Evolutionary conservation across 2,888 invertebrate species (phyloP), one percentile per base, ranked within the genome.

Genomic region (Mimumesa dahlbomi): DNA sequence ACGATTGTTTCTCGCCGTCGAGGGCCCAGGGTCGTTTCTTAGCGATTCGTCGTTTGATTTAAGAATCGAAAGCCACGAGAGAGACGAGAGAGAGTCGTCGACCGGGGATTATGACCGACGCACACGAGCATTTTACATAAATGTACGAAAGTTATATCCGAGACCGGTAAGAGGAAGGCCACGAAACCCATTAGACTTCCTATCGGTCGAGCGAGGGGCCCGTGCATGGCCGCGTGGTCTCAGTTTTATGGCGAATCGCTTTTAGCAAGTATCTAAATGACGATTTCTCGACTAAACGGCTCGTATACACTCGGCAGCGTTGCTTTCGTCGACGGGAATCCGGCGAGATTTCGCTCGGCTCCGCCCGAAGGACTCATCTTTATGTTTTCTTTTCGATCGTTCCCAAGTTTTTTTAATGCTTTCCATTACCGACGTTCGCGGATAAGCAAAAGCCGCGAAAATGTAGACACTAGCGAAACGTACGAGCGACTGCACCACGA

Each of bases 261-360:
- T 86, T 86, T 85, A 86, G 86, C 85, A 82, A 85, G 82, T 86
- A 85, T 86, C 86, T 86, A 85, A 86, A 86, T 85, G 85, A 84
- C 83, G 82, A 84, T 83, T 84, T 81, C 81, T 81, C 75, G 78
- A 59, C 67, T 73, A 78, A 79, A 71, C 78, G 71, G 68, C 71
- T 71, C 71, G 68, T 73, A 75, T 75, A 75, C 64, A 70, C 50
- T 29, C 19, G 22, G 14, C 7, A 46, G 14, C 38, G 38, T 14
- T 46, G 42, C 34, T 21, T 14, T n/a, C 9, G 38, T 16, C 42
- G 31, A 48, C 7, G 21, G 19, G 45, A 25, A 52, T 52, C 57
- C 53, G 11, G 13, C 36, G 14, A 19, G 21, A 25, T 21, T n/a
- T 16, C 58, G 25, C 18, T 42, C 40, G 19, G 19, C 48, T 57